Evolutionary conservation across 1,140 invertebrate species (phyloP).

Genomic region (Steinernema khuongi): DNA sequence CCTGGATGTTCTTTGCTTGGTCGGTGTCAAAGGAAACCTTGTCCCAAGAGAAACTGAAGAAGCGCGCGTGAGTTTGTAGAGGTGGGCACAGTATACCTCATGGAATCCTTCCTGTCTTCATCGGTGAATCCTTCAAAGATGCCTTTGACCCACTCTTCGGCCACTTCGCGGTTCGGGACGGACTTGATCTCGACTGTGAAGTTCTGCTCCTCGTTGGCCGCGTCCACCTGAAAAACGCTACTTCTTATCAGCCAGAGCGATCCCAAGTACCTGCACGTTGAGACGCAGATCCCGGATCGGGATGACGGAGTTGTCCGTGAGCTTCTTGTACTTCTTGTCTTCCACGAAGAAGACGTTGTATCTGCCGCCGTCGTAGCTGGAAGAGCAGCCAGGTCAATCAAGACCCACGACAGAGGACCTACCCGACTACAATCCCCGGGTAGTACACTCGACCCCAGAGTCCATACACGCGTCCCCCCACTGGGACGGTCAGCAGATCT

Average conservation of each 20-base stretch:
- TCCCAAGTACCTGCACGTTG: conserved; percentile 33
- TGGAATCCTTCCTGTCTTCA: conserved; percentile 2
- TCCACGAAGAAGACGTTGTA: conserved; percentile 51
- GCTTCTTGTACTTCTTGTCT: conserved; percentile 38
- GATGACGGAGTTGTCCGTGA: conserved; percentile 47
- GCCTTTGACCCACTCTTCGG: conserved; percentile 47
- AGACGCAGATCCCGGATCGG: conserved; percentile 36
- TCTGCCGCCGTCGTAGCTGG: conserved; percentile 49
- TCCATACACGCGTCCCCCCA: conserved; percentile 47
- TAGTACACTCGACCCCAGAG: conserved; percentile 48
- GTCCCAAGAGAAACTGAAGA: conserved; percentile 42
- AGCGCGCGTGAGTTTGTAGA: conserved; percentile 23
- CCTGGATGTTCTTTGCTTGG: conserved; percentile 24
- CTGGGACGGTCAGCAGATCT: conserved; percentile 22
- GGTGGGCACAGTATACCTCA: not conserved
- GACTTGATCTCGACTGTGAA: conserved; percentile 27
- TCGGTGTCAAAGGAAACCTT: conserved; percentile 40
- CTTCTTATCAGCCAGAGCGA: not conserved
- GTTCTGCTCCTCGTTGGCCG: conserved; percentile 29
- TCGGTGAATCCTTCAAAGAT: conserved; percentile 24
- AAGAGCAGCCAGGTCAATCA: not conserved
- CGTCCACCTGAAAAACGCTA: not conserved
- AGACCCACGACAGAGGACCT: conserved; percentile 17
- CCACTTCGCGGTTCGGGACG: conserved; percentile 35
- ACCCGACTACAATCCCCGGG: conserved; percentile 51